A percentile compares a stretch with the other conserved stretches of the same genome.
phyloP scores from a whole-genome alignment of 2,113 vertebrate species.

The Oreotrochilus melanogaster region DNA sequence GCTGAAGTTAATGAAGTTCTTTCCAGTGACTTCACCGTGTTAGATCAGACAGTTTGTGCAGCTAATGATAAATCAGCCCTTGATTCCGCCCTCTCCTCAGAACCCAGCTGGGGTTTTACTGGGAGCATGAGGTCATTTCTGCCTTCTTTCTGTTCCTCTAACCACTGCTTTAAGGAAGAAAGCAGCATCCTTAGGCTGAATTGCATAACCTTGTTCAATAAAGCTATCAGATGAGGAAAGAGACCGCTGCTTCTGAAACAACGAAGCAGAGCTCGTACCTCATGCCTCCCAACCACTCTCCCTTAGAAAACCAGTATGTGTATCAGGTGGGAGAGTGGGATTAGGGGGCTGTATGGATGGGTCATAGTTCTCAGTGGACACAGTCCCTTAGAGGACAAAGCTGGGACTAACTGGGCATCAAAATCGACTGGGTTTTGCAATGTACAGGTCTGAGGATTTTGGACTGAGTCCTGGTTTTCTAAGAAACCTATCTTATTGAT shows the following conservation, averaged over 20 bases:
- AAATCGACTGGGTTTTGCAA: background rate
- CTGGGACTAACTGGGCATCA: background rate
- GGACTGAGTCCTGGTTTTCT: conserved; percentile 12
- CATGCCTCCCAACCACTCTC: background rate
- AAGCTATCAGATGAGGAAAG: conserved; percentile 4
- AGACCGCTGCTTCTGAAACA: background rate
- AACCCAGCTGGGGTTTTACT: background rate
- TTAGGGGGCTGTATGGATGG: background rate
- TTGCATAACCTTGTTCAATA: background rate
- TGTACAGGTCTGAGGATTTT: background rate
- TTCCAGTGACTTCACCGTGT: background rate
- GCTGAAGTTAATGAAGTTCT: background rate
- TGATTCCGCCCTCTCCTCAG: background rate
- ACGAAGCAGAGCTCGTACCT: background rate
- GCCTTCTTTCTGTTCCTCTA: conserved; percentile 3
- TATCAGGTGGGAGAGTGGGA: background rate
- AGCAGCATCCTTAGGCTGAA: background rate
- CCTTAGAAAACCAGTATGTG: background rate
- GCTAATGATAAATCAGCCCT: background rate
- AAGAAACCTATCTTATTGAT: conserved; percentile 9
- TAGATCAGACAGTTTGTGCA: background rate
- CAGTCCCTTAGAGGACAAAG: background rate
- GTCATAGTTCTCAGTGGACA: background rate
- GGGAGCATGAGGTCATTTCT: conserved; percentile 15
- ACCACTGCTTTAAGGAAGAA: conserved; percentile 13